Percentiles rank a stretch among this genome's conserved stretches.
phyloP scores from a whole-genome alignment of 2,888 invertebrate genomes.

The Chelonus formosanus region DNA sequence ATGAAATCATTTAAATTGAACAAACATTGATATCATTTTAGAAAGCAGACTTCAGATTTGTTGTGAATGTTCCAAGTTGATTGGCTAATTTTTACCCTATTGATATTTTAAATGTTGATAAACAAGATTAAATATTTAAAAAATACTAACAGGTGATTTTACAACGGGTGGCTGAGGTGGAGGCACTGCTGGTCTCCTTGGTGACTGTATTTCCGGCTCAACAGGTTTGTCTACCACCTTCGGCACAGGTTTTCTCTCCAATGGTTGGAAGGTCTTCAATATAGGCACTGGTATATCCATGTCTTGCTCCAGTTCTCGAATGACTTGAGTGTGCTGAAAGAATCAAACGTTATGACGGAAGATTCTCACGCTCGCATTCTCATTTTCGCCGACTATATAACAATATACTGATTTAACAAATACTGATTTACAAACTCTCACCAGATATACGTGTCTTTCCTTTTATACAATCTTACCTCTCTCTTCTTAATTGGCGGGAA shows the following conservation, averaged over 20 bases:
- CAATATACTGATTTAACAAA: constrained; percentile 27
- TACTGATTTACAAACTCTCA: constrained; percentile 37
- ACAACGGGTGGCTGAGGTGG: constrained; percentile 63
- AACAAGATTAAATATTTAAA: constrained; percentile 4
- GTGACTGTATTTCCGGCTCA: constrained; percentile 61
- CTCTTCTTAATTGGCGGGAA: constrained; percentile 61
- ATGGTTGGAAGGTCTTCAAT: constrained; percentile 62
- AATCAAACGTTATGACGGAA: constrained; percentile 31
- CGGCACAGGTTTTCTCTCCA: constrained; percentile 60
- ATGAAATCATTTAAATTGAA: too few relatives aligned
- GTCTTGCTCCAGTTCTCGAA: constrained; percentile 62
- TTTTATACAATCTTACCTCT: constrained; percentile 50
- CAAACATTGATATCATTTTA: too few relatives aligned
- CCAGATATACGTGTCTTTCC: constrained; percentile 29
- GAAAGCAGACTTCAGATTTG: too few relatives aligned
- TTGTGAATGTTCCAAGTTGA: too few relatives aligned
- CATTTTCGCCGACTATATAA: constrained; percentile 49
- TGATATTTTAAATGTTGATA: neutral
- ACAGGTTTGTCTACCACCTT: constrained; percentile 59
- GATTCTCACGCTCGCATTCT: constrained; percentile 56
- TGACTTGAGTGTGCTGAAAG: constrained; percentile 56
- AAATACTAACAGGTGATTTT: constrained; percentile 59
- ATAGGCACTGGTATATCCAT: constrained; percentile 60
- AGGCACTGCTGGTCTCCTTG: constrained; percentile 62
- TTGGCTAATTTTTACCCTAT: too few relatives aligned